Evolutionary conservation across 2,888 invertebrate genomes (phyloP).

Genomic region (Allacma fusca): DNA sequence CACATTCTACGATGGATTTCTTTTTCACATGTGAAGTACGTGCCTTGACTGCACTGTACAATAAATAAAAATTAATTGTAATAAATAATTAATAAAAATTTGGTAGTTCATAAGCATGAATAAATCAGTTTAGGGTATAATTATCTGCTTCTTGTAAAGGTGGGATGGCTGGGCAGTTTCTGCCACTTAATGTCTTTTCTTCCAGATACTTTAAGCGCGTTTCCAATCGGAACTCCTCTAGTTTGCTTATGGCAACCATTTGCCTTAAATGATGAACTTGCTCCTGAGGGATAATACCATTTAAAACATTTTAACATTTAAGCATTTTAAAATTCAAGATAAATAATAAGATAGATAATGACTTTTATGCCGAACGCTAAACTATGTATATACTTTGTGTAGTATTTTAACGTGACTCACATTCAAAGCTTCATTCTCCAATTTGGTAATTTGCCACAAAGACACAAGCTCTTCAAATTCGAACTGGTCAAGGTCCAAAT

Average conservation of each 20-base stretch:
- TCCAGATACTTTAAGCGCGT: slow-evolving; percentile 58
- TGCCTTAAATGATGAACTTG: slow-evolving; percentile 53
- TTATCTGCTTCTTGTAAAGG: background rate
- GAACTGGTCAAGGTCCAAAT: slow-evolving; percentile 43
- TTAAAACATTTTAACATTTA: no score
- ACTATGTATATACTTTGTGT: no score
- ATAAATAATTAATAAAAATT: no score
- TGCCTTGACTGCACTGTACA: no score
- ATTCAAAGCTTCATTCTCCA: slow-evolving; percentile 59
- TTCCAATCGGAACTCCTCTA: slow-evolving; percentile 59
- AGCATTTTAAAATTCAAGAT: no score
- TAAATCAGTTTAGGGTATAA: background rate
- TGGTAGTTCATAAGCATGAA: no score
- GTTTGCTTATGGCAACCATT: slow-evolving; percentile 52
- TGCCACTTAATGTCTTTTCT: slow-evolving; percentile 43
- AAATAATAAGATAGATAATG: no score
- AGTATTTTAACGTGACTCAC: slow-evolving; percentile 54
- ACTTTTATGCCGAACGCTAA: no score
- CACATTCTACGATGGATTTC: no score
- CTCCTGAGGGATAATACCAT: no score
- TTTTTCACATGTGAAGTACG: no score
- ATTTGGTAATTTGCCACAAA: slow-evolving; percentile 52
- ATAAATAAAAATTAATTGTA: no score
- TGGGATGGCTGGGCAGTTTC: background rate
- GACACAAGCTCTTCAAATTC: slow-evolving; percentile 53